These are phyloP conservation scores for Neopelma chrysocephalum DNA, from an alignment of 2,797 vertebrate species.

Conservation along the genomic window DNA sequence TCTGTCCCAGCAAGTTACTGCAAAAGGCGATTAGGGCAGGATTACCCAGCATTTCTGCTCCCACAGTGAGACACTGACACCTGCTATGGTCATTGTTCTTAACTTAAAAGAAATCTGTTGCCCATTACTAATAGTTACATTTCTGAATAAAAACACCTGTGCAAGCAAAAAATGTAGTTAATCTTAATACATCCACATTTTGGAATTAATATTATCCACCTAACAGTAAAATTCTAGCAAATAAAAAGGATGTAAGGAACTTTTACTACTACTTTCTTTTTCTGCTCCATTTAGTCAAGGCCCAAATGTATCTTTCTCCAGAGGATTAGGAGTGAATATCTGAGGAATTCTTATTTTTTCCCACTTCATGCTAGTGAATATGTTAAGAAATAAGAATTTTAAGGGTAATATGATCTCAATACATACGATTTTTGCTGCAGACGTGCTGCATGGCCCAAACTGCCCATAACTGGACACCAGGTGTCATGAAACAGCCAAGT, in stretches of 20 bases:
- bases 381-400: neutral
- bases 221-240: neutral
- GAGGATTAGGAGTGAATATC: neutral
- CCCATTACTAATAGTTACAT: neutral
- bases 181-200: neutral
- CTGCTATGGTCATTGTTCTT: neutral
- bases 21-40: neutral
- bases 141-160: neutral
- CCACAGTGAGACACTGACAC: neutral
- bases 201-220: neutral
- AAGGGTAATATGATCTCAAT: neutral
- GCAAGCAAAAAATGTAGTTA: neutral
- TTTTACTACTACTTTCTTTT: neutral
- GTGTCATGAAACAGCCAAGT: constrained; percentile 94
- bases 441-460: constrained; percentile 99
- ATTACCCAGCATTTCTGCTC: neutral
- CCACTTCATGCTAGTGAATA: neutral
- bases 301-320: neutral
- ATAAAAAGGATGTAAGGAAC: neutral
- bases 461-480: constrained; percentile 97
- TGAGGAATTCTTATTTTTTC: neutral
- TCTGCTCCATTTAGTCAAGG: neutral
- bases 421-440: constrained; percentile 98
- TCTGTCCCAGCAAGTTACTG: neutral
- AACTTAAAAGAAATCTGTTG: neutral